A percentile compares a stretch with the other conserved stretches of the same genome.
Conservation (phyloP, 1,140 invertebrate species). For the Zaprionus vittiger region DNA sequence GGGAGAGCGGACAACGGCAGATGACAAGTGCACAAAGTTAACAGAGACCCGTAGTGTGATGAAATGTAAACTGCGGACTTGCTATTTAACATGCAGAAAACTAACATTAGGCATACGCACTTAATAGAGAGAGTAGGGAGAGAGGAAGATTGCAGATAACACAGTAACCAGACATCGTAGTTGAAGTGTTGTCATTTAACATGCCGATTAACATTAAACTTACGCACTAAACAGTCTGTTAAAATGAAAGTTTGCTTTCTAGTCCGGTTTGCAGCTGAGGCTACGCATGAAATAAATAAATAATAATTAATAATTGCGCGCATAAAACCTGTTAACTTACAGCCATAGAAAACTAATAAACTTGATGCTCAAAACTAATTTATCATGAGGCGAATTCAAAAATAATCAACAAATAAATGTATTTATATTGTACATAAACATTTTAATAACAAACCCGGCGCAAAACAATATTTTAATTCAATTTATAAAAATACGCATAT, state of each 20-base stretch:
- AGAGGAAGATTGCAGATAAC: slow-evolving; percentile 35
- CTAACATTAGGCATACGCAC: not conserved
- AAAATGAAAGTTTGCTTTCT: slow-evolving; percentile 22
- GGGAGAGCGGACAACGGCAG: slow-evolving; percentile 24
- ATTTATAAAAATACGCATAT: slow-evolving; percentile 35
- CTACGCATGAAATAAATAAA: slow-evolving; percentile 5
- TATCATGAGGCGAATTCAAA: slow-evolving; percentile 4
- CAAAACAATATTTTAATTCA: slow-evolving; percentile 43
- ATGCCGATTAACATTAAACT: not conserved
- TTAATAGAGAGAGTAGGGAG: slow-evolving; percentile 1
- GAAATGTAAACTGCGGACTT: not conserved
- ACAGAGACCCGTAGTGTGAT: slow-evolving; percentile 17
- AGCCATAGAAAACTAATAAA: slow-evolving; percentile 31
- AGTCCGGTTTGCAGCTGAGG: slow-evolving; percentile 14
- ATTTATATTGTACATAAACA: not conserved
- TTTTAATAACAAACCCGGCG: slow-evolving; percentile 2
- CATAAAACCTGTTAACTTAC: slow-evolving; percentile 23
- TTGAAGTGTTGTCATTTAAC: not conserved
- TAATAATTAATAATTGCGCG: slow-evolving; percentile 9
- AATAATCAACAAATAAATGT: slow-evolving; percentile 3
- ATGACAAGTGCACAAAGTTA: slow-evolving; percentile 66
- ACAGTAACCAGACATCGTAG: slow-evolving; percentile 40
- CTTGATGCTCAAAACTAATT: slow-evolving; percentile 18
- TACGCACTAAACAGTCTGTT: not conserved
- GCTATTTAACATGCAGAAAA: not conserved